Evolutionary conservation across 2,888 invertebrate species (phyloP), one percentile per base, ranked within the genome.

Genomic region (Allacma fusca): DNA sequence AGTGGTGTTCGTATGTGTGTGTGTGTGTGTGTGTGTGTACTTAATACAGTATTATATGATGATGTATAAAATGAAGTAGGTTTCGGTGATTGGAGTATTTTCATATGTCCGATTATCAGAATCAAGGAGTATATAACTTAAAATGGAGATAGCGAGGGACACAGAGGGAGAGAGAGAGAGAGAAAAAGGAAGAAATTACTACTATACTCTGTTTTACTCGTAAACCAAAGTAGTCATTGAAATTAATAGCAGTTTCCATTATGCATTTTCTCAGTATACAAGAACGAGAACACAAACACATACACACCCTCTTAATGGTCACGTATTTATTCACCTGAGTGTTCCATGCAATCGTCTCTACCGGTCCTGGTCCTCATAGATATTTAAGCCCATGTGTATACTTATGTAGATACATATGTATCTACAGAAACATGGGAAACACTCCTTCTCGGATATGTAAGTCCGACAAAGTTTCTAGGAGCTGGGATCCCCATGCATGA

Each of bases 271-370:
- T 26, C 72, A 34, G 50, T 50, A 50, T 73, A 62, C 43, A 64
- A 40, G 73, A 62, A 73, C 73, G 64, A 73, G 28, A 73, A 73
- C 73, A 73, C 62, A 73, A 73, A 73, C 73, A 73, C 73, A 73
- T 73, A 73, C 73, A 73, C 73, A 62, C 73, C 73, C 73, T 73
- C 34, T 73, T 73, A 73, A 73, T 73, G 59, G 62, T 62, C 50
- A 26, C 24, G 73, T 64, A 43, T 71, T 71, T 71, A 71, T 71
- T 24, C 57, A 71, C 50, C 71, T 71, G 43, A 71, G 50, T 50
- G 28, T 71, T 40, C 68, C 40, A 68, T 29, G 29, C 40, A 29
- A 34, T 21, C 40, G 21, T 23, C 68, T 40, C 34, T 40, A 5
- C 40, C 40, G 19, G 5, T 40, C 19, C n/a, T n/a, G 2, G 2